A percentile compares a stretch with the other conserved stretches of the same genome.
These are phyloP conservation scores for Dendrolimus houi DNA, from an alignment of 2,888 invertebrate species.

Conservation along the genomic window DNA sequence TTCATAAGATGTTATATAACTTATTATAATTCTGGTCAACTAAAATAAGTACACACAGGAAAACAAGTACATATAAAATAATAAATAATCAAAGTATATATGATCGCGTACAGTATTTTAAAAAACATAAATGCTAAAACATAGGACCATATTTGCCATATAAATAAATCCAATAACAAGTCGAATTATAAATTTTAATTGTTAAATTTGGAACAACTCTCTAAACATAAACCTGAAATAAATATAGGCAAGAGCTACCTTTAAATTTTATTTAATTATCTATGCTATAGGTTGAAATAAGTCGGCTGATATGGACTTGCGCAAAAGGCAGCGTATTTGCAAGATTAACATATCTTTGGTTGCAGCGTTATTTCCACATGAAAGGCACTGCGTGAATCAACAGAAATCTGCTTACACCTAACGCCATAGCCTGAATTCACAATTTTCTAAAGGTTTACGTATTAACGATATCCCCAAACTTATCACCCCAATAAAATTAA, in stretches of 20 bases:
- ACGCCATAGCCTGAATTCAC: neutral
- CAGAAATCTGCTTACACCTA: neutral
- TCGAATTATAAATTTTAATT: too few species aligned
- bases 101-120: neutral
- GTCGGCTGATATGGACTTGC: neutral
- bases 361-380: neutral
- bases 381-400: conserved; percentile 4
- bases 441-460: neutral
- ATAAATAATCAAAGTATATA: neutral
- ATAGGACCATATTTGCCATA: conserved; percentile 7
- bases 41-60: too few species aligned
- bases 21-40: too few species aligned
- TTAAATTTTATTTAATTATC: neutral
- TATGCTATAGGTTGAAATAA: neutral
- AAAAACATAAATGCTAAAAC: neutral
- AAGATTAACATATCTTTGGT: neutral
- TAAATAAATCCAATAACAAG: too few species aligned
- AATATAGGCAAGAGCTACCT: too few species aligned
- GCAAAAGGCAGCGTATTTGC: neutral
- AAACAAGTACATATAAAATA: neutral
- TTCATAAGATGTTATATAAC: too few species aligned
- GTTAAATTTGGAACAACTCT: too few species aligned
- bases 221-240: too few species aligned
- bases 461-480: neutral
- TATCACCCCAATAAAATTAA: conserved; percentile 6